Evolutionary conservation across 2,797 vertebrate genomes (phyloP).

Genomic region (Phrynocephalus vlangalii): DNA sequence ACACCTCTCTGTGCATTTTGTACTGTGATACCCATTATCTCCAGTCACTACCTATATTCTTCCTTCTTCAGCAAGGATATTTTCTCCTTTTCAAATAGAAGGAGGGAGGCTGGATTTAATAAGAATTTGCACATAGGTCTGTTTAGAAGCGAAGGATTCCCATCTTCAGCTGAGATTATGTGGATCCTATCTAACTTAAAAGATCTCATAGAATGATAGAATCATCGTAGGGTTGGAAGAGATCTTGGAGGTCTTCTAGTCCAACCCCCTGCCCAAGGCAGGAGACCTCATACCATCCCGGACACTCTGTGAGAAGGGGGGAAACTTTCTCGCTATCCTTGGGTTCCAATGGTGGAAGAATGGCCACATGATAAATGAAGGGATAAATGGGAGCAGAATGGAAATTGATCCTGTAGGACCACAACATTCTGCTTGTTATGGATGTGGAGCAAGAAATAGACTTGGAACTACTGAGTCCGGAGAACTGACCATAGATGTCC

Average conservation of each 20-base stretch:
- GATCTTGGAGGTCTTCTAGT: no score
- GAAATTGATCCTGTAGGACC: neutral
- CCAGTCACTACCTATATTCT: neutral
- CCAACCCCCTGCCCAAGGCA: neutral
- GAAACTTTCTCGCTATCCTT: rapidly evolving
- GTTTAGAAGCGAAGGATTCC: neutral
- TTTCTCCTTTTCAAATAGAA: neutral
- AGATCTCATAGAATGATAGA: neutral
- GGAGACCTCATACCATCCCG: neutral
- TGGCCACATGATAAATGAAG: rapidly evolving
- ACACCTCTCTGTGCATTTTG: no score
- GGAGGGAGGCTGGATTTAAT: neutral
- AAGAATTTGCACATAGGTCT: neutral
- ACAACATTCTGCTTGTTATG: neutral
- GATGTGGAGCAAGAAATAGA: rapidly evolving
- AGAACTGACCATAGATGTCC: neutral
- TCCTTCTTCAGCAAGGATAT: neutral
- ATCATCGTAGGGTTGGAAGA: no score
- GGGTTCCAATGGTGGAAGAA: neutral
- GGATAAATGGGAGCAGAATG: rapidly evolving
- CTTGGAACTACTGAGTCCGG: rapidly evolving
- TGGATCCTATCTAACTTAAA: neutral
- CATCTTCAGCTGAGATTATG: neutral
- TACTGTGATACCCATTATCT: no score
- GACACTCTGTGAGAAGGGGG: neutral